These are phyloP conservation scores for Crocallis elinguaria DNA, from an alignment of 2,888 invertebrate species.

Conservation along the genomic window DNA sequence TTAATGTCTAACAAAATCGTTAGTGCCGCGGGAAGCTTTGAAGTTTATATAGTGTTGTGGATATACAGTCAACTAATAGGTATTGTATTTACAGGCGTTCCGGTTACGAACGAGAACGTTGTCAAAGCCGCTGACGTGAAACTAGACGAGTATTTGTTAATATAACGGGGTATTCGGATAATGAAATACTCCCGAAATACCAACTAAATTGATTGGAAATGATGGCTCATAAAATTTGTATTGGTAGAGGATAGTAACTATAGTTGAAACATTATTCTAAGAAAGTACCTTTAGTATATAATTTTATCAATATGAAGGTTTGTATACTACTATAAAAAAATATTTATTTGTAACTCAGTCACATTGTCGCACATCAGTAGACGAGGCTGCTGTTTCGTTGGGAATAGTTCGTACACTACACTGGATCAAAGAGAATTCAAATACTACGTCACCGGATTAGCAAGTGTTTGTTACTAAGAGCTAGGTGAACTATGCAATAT, in stretches of 20 bases:
- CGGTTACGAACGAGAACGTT: slow-evolving; percentile 54
- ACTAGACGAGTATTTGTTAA: slow-evolving; percentile 52
- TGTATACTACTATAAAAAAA: no score
- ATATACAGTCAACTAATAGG: slow-evolving; percentile 1
- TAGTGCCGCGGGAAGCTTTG: slow-evolving; percentile 13
- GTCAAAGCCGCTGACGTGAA: slow-evolving; percentile 50
- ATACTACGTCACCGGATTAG: no score
- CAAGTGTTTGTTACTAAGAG: no score
- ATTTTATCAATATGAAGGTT: not conserved
- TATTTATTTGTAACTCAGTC: no score
- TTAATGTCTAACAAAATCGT: not conserved
- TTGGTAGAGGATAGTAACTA: not conserved
- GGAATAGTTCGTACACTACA: no score
- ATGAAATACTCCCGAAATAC: slow-evolving; percentile 6
- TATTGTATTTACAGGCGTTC: slow-evolving; percentile 47
- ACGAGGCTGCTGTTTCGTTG: no score
- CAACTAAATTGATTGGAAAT: not conserved
- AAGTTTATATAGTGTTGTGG: slow-evolving; percentile 4
- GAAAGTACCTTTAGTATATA: no score
- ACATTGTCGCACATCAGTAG: no score
- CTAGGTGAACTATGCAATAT: no score
- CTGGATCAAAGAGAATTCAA: no score
- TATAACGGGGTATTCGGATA: slow-evolving; percentile 29
- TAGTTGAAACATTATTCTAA: not conserved
- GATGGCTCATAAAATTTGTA: slow-evolving; percentile 1